Evolutionary conservation across 2,888 invertebrate species (phyloP), one percentile per base, ranked within the genome.

Genomic region (Lucinisca nassula): DNA sequence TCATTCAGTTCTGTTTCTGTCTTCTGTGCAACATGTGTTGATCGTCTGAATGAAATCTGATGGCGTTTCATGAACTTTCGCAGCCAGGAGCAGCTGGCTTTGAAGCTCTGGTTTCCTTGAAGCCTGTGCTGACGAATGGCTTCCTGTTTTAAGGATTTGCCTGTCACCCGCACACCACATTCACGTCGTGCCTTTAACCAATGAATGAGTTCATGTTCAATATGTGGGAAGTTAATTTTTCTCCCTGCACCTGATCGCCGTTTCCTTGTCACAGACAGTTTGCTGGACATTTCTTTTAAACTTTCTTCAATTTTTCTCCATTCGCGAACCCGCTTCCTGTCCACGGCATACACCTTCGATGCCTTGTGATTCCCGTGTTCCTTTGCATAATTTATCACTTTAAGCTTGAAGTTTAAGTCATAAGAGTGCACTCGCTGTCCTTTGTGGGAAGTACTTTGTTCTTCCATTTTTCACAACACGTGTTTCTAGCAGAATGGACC

Each of bases 21-120:
- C n/a, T 72, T 37, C 35, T 72, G 72, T 37, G 72, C 72, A 37
- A 72, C 72, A 40, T 72, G 72, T 40, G 72, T 72, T 17, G 35
- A n/a, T 24, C 40, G 35, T 17, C 72, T 35, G 17, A 72, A 72
- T 17, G 37, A 72, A 72, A 72, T 72, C n/a, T 72, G 2, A 17
- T 72, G 37, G 6, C 72, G 72, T 40, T 17, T 72, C 40, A 38
- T 72, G 24, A 72, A 72, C n/a, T 40, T 38, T 8, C 35, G 72
- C 37, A 72, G 17, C 72, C 72, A 72, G 2, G 38, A 37, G 40
- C 72, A 72, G 38, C n/a, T 38, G 37, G 72, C 72, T 72, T 72
- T 72, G 24, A 72, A 72, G 37, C 38, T 38, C 72, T 72, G 72
- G 40, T 35, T 72, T 2, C 72, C 72, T 38, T 40, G 38, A 72